Conservation (phyloP, 2,888 invertebrate species). For the Drosophila meridionalis region DNA sequence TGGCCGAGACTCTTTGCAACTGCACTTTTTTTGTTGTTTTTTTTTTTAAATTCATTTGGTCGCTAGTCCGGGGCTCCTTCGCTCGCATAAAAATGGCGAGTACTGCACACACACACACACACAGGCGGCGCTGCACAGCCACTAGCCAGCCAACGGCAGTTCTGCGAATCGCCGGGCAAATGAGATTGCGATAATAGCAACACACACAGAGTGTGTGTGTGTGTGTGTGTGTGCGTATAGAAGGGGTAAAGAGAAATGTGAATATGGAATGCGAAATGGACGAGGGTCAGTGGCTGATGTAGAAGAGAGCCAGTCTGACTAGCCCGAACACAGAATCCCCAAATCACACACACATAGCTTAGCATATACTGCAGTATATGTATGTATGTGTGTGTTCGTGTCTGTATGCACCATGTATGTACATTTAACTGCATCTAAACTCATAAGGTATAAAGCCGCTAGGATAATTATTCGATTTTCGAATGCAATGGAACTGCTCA, state of each 20-base stretch:
- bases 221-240: conserved; percentile 10
- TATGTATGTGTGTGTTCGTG: neutral
- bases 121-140: conserved; percentile 37
- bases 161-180: conserved; percentile 59
- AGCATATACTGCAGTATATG: neutral
- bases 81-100: conserved; percentile 52
- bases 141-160: conserved; percentile 60
- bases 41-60: conserved; percentile 39
- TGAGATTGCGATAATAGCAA: conserved; percentile 60
- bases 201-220: conserved; percentile 14
- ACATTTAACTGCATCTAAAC: neutral
- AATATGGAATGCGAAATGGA: conserved; percentile 21
- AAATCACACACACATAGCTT: neutral
- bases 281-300: conserved; percentile 40
- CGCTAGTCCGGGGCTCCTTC: conserved; percentile 21
- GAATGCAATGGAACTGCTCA: neutral
- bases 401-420: neutral
- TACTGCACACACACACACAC: conserved; percentile 1
- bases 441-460: neutral
- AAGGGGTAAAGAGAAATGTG: conserved; percentile 25
- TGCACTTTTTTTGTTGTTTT: conserved; percentile 62
- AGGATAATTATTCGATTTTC: neutral
- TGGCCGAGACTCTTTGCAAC: conserved; percentile 43
- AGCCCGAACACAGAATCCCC: conserved; percentile 12
- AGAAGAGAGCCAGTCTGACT: conserved; percentile 17